phyloP scores from a whole-genome alignment of 2,113 vertebrate genomes.

The Chlorodrepanis virens region DNA sequence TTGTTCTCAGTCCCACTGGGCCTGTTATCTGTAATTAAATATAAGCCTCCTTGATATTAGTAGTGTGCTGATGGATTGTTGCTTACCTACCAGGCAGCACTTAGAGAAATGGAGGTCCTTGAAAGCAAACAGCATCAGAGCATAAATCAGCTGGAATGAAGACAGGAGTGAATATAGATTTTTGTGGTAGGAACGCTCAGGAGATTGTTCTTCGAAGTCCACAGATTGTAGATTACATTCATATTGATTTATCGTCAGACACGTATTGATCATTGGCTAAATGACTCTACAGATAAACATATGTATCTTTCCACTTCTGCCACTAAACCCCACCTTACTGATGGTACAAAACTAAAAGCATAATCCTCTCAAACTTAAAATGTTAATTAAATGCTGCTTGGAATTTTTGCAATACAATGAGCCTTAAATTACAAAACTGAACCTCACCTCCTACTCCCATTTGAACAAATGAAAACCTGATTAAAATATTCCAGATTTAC shows the following conservation, averaged over 20 bases:
- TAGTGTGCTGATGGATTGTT: slow-evolving; percentile 47
- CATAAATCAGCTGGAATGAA: slow-evolving; percentile 64
- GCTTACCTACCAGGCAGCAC: slow-evolving; percentile 45
- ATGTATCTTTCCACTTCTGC: slow-evolving; percentile 41
- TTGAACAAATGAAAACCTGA: neutral
- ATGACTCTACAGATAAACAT: slow-evolving; percentile 53
- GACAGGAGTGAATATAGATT: slow-evolving; percentile 62
- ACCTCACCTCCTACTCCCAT: neutral
- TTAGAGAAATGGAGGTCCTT: slow-evolving; percentile 68
- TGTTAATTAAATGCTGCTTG: neutral
- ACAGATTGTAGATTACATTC: slow-evolving; percentile 63
- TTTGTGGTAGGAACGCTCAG: slow-evolving; percentile 55
- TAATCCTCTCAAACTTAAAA: neutral
- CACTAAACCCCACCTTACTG: neutral
- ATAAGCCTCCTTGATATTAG: slow-evolving; percentile 52
- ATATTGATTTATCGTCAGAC: slow-evolving; percentile 59
- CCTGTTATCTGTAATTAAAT: slow-evolving; percentile 68
- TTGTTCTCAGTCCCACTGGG: slow-evolving; percentile 36
- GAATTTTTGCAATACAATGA: neutral
- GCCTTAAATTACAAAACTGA: neutral
- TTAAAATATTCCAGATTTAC: neutral
- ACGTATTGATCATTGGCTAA: slow-evolving; percentile 68
- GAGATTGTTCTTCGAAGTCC: slow-evolving; percentile 65
- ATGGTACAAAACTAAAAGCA: neutral
- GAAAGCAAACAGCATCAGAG: slow-evolving; percentile 54